Base-by-base conservation (phyloP, 2,888 invertebrate genomes). In the Gryllus longicercus region DNA sequence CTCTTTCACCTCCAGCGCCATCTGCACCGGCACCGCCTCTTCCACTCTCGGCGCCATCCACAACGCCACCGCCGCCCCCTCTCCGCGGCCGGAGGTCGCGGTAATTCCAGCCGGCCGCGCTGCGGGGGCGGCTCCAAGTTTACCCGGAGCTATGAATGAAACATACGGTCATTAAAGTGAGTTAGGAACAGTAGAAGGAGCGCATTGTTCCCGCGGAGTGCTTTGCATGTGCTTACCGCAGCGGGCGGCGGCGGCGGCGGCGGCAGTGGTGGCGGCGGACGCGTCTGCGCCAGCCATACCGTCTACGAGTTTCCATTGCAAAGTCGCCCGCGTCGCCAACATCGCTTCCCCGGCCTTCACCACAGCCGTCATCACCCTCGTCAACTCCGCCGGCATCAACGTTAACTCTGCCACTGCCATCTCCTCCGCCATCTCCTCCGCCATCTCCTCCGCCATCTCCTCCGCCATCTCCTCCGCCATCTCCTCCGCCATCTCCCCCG, bases 81-180 rank as follows among this genome's bases (percentile, higher is more conserved):
- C 63, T 0, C n/a, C n/a, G 5, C 16, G 63, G 12, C 63, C 63
- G 14, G 63, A n/a, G 63, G 63, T 63, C 63, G 63, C 63, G 63
- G n/a, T 63, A 63, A 63, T 63, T 63, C 63, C 63, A n/a, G n/a
- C 16, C 63, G 63, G 63, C 63, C 63, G 16, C 14, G 63, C 14
- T 16, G 16, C 63, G n/a, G 16, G 63, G n/a, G 63, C n/a, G n/a
- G 63, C 63, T 18, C 63, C 63, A 63, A 63, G 63, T 63, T 63
- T 63, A 63, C 63, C n/a, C 63, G 16, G 63, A 63, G 63, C 63
- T 63, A 63, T 63, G 63, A 63, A 63, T 63, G 63, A 63, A 63
- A 63, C 63, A 63, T 63, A 63, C 63, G 63, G 63, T 63, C 63
- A 63, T 63, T 63, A 63, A 63, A 63, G 63, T 63, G 63, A 63